Conservation (phyloP, 2,113 vertebrate genomes). For the Taxidea taxus region DNA sequence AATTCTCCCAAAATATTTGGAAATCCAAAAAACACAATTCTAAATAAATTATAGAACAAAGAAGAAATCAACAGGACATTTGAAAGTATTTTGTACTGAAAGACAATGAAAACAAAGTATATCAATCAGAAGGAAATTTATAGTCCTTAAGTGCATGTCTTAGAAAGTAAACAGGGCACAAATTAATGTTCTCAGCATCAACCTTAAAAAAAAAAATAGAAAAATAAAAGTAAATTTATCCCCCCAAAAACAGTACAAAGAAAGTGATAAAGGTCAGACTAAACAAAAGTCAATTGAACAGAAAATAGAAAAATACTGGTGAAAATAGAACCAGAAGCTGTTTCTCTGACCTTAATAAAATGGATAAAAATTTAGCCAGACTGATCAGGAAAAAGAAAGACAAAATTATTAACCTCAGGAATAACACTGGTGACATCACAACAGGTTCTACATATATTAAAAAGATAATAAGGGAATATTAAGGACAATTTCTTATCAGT, state of each 20-base stretch:
- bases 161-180: neutral
- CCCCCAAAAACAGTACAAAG: neutral
- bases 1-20: neutral
- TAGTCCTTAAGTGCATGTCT: neutral
- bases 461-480: neutral
- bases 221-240: neutral
- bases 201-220: neutral
- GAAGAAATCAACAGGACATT: neutral
- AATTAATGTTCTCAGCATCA: neutral
- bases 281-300: neutral
- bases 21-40: neutral
- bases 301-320: neutral
- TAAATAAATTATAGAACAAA: neutral
- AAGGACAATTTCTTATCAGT: neutral
- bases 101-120: neutral
- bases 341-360: neutral
- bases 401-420: neutral
- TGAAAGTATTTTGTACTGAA: neutral
- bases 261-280: neutral
- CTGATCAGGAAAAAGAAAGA: neutral
- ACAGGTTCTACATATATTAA: neutral
- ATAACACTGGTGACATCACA: neutral
- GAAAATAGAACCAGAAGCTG: neutral
- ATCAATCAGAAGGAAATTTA: neutral
- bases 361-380: neutral